Percentiles rank a stretch among this genome's conserved stretches.
These are phyloP conservation scores for Mythimna impura DNA, from an alignment of 2,888 invertebrate genomes.

Conservation along the genomic window DNA sequence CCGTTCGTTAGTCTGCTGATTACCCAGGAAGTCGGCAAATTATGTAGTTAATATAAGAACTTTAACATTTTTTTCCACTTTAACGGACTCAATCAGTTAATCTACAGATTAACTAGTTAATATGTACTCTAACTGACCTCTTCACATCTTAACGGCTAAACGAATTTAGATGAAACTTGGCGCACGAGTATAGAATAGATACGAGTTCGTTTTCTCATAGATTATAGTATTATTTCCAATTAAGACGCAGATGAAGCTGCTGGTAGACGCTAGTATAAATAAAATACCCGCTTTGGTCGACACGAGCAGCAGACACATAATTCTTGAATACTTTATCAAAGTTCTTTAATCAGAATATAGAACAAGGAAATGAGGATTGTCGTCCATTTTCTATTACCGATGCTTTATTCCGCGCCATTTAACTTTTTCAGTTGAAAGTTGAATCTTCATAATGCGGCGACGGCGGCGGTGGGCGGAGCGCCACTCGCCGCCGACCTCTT, in stretches of 20 bases:
- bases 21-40: too few relatives aligned
- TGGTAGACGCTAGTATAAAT: neutral
- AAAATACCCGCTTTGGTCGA: neutral
- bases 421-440: constrained; percentile 83
- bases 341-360: constrained; percentile 75
- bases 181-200: neutral
- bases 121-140: too few relatives aligned
- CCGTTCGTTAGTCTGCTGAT: too few relatives aligned
- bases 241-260: neutral
- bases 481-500: constrained; percentile 48
- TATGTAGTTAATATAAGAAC: too few relatives aligned
- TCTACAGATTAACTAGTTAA: too few relatives aligned
- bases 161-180: neutral
- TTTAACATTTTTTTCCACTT: too few relatives aligned
- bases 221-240: too few relatives aligned
- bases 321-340: constrained; percentile 31
- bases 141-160: too few relatives aligned
- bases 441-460: constrained; percentile 76
- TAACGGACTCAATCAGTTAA: too few relatives aligned
- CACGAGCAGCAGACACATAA: constrained; percentile 45
- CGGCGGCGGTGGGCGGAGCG: constrained; percentile 66
- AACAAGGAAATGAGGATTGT: constrained; percentile 84
- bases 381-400: constrained; percentile 85
- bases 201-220: too few relatives aligned
- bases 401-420: constrained; percentile 85